Conservation (phyloP, 2,113 vertebrate genomes). For the Ictalurus punctatus region DNA sequence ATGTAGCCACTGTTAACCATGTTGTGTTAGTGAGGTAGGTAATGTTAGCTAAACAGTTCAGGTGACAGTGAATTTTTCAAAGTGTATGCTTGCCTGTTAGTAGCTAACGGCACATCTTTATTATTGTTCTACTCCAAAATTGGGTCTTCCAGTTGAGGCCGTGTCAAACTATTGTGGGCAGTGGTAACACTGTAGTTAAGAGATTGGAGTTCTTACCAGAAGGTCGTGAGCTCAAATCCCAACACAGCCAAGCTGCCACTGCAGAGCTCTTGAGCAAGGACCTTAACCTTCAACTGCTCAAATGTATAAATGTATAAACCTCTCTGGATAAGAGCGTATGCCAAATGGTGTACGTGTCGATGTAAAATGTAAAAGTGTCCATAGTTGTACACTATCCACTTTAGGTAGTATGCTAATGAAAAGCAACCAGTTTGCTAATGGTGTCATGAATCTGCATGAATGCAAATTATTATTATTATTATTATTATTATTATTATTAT, state of each 20-base stretch:
- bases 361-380: neutral
- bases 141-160: neutral
- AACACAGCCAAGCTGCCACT: no score
- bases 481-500: neutral
- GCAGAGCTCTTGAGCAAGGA: no score
- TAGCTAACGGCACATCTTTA: neutral
- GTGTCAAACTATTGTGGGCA: neutral
- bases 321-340: no score
- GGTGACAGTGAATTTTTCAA: neutral
- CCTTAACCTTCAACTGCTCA: no score
- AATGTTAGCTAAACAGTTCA: neutral
- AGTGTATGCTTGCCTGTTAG: neutral
- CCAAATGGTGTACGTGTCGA: no score
- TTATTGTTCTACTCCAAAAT: neutral
- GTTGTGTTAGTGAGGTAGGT: neutral
- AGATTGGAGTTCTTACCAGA: no score
- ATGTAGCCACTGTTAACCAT: neutral
- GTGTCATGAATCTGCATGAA: neutral
- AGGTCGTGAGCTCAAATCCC: no score
- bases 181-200: no score
- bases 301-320: no score
- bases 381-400: neutral
- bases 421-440: neutral
- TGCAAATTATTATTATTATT: neutral
- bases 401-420: neutral